Evolutionary conservation across 2,888 invertebrate species (phyloP), one percentile per base, ranked within the genome.

Genomic region (Eupithecia centaureata): DNA sequence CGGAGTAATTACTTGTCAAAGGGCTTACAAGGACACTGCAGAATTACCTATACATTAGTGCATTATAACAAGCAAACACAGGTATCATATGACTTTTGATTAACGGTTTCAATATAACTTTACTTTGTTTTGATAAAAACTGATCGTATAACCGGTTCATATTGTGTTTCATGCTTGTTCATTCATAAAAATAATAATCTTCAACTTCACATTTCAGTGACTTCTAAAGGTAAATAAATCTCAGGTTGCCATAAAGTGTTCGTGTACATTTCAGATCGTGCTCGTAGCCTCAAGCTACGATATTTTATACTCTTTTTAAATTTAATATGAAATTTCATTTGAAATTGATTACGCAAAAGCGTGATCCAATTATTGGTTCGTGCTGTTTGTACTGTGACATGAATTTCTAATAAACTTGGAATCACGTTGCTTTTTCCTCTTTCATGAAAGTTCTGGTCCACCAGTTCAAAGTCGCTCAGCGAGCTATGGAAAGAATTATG

Each of bases 311-410:
- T 74, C 67, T n/a, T n/a, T n/a, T n/a, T n/a, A n/a, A n/a, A n/a
- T n/a, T n/a, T n/a, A n/a, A n/a, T n/a, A n/a, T n/a, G n/a, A n/a
- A n/a, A 67, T 71, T 73, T 75, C 73, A 70, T 73, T 75, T 66
- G 66, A 58, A 78, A 77, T 76, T 78, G 77, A 77, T 76, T 75
- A 71, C 59, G 61, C 66, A 72, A 70, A 71, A 64, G 71, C 70
- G 58, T 52, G 71, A 61, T 25, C 56, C 68, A 76, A 75, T 73
- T 72, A 77, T 77, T 75, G 75, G 63, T 70, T 62, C 52, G 70
- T 69, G 70, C 65, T 65, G 70, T 63, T 65, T 63, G 32, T 68
- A 63, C 72, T 71, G 67, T 61, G 54, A 66, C 71, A 73, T 70
- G 65, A 68, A 67, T 65, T n/a, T 38, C 15, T 38, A n/a, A 38